phyloP scores from a whole-genome alignment of 2,888 invertebrate genomes.

The Eilema griseolum region DNA sequence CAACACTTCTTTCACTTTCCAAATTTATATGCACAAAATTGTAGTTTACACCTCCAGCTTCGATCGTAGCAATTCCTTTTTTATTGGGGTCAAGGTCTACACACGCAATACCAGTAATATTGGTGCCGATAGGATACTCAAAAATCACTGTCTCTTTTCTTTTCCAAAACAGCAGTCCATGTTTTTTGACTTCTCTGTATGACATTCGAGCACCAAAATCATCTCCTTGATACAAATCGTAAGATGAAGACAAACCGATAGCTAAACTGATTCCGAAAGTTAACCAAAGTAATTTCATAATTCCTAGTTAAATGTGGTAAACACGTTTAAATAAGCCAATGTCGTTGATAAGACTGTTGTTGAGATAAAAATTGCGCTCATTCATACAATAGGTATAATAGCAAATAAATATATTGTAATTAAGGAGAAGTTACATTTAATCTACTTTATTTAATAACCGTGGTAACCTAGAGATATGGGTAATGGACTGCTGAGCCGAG shows the following conservation, averaged over 20 bases:
- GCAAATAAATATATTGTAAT: conserved; percentile 9
- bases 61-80: conserved; percentile 47
- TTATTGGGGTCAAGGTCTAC: conserved; percentile 58
- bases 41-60: conserved; percentile 55
- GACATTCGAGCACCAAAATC: conserved; percentile 65
- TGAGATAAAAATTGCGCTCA: conserved; percentile 33
- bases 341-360: conserved; percentile 48
- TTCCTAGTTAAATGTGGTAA: conserved; percentile 16
- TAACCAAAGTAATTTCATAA: conserved; percentile 29
- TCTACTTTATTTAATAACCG: no score
- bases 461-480: no score
- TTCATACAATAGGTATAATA: neutral
- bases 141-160: conserved; percentile 52
- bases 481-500: no score
- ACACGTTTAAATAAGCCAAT: conserved; percentile 44
- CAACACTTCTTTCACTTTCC: conserved; percentile 59
- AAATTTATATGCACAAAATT: conserved; percentile 54
- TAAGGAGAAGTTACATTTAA: conserved; percentile 1
- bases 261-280: conserved; percentile 21
- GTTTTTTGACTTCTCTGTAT: conserved; percentile 63
- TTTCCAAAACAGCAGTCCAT: conserved; percentile 61
- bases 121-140: conserved; percentile 58
- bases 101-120: conserved; percentile 63
- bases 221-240: conserved; percentile 51
- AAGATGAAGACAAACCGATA: conserved; percentile 30